Conservation (phyloP, 2,113 vertebrate species). For the Myotis yumanensis region DNA sequence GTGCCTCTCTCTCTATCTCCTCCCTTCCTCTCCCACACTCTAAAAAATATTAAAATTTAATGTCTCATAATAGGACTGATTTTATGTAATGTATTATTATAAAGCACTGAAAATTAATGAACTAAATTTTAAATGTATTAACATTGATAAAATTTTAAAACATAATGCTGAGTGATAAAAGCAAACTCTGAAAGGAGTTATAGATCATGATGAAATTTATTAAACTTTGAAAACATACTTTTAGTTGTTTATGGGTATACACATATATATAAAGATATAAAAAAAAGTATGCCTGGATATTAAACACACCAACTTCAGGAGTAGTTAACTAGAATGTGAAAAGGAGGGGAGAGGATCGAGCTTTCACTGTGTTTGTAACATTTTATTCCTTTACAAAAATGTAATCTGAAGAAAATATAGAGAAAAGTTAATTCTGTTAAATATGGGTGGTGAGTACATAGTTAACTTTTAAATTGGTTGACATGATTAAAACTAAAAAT, state of each 20-base stretch:
- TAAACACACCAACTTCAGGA: not conserved
- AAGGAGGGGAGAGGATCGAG: not conserved
- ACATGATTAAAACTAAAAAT: constrained; percentile 39
- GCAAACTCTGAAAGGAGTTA: not conserved
- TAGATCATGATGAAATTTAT: not conserved
- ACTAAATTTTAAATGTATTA: not conserved
- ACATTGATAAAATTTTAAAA: not conserved
- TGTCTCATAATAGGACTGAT: not conserved
- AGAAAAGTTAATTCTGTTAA: not conserved
- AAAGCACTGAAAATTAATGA: not conserved
- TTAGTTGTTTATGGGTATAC: not conserved
- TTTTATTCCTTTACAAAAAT: constrained; percentile 37
- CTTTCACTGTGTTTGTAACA: not conserved
- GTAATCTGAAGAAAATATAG: not conserved
- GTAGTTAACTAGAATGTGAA: not conserved
- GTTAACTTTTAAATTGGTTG: not conserved
- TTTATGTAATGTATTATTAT: not conserved
- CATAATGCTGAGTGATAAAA: not conserved
- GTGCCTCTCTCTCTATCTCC: too few relatives aligned
- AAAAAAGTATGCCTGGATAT: not conserved
- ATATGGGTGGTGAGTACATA: not conserved
- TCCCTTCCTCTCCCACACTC: too few relatives aligned
- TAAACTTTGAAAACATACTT: not conserved
- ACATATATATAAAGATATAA: not conserved
- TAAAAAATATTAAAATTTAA: not conserved